Evolutionary conservation across 2,888 invertebrate species (phyloP).

Genomic region (Mesorhabditis belari): DNA sequence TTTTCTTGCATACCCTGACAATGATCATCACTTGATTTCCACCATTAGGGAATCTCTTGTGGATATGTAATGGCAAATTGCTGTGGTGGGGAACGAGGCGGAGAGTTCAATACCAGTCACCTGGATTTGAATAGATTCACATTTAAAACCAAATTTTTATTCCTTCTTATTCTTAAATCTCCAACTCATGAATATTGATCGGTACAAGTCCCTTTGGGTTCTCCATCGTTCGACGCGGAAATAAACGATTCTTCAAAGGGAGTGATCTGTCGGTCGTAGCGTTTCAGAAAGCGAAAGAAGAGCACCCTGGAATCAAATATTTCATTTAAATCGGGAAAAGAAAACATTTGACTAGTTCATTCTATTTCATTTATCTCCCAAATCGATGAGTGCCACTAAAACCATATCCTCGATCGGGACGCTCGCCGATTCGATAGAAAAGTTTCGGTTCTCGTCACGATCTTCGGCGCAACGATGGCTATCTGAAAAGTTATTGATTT

Average conservation of each 20-base stretch:
- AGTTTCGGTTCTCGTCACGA: conserved; percentile 42
- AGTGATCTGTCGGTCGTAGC: conserved; percentile 31
- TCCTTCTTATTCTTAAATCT: no score
- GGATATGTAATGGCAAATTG: conserved; percentile 57
- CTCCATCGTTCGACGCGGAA: conserved; percentile 45
- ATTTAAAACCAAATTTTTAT: no score
- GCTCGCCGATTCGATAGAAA: conserved; percentile 44
- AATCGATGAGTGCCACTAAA: conserved; percentile 41
- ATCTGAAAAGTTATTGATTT: background rate
- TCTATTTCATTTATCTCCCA: conserved; percentile 35
- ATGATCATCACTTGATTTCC: conserved; percentile 75
- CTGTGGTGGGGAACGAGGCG: conserved; percentile 42
- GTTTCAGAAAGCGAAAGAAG: conserved; percentile 37
- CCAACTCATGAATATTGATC: conserved; percentile 1
- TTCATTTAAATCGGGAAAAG: no score
- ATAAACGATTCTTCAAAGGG: conserved; percentile 34
- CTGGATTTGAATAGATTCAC: conserved; percentile 6
- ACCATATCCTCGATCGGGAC: conserved; percentile 19
- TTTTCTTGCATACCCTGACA: conserved; percentile 60
- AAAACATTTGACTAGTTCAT: background rate
- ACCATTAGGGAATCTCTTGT: conserved; percentile 82
- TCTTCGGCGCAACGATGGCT: conserved; percentile 7
- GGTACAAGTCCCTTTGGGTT: conserved; percentile 2
- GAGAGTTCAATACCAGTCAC: conserved; percentile 58
- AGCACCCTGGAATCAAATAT: conserved; percentile 36